Evolutionary conservation across 2,888 invertebrate species (phyloP).

Genomic region (Tenthredo amoena): DNA sequence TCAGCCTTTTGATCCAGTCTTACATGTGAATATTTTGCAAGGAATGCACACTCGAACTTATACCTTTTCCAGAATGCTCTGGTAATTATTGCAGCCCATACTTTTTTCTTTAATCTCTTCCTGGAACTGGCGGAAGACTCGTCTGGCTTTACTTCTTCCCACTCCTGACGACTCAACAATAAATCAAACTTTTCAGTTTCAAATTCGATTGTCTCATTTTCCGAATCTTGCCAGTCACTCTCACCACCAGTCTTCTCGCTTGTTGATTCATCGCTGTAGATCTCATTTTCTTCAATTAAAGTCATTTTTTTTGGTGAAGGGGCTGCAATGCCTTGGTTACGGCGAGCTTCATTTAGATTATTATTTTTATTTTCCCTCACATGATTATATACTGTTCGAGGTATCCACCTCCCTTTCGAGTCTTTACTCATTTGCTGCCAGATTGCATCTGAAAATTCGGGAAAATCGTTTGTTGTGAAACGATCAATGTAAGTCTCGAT

Average conservation of each 20-base stretch:
- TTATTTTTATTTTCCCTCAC: constrained; percentile 53
- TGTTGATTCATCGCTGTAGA: constrained; percentile 4
- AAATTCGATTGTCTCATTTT: neutral
- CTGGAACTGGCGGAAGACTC: neutral
- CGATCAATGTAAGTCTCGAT: constrained; percentile 55
- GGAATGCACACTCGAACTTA: constrained; percentile 55
- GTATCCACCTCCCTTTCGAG: constrained; percentile 53
- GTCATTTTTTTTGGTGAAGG: constrained; percentile 30
- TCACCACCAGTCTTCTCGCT: constrained; percentile 20
- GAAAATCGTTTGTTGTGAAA: constrained; percentile 55
- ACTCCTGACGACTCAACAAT: constrained; percentile 41
- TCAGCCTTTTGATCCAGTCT: neutral
- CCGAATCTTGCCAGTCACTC: neutral
- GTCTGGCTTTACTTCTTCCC: constrained; percentile 53
- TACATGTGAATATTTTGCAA: constrained; percentile 54
- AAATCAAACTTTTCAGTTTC: constrained; percentile 36
- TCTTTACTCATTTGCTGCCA: constrained; percentile 57
- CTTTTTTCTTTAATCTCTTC: constrained; percentile 38
- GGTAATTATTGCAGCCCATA: constrained; percentile 54
- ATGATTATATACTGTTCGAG: constrained; percentile 54
- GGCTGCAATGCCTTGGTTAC: constrained; percentile 28
- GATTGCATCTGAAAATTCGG: constrained; percentile 43
- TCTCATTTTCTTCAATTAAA: constrained; percentile 38
- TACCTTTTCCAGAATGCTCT: constrained; percentile 56
- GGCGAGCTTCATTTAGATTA: constrained; percentile 51